These are phyloP conservation scores for Hippocampus guttulatus DNA, from an alignment of 2,113 vertebrate species.

Conservation along the genomic window DNA sequence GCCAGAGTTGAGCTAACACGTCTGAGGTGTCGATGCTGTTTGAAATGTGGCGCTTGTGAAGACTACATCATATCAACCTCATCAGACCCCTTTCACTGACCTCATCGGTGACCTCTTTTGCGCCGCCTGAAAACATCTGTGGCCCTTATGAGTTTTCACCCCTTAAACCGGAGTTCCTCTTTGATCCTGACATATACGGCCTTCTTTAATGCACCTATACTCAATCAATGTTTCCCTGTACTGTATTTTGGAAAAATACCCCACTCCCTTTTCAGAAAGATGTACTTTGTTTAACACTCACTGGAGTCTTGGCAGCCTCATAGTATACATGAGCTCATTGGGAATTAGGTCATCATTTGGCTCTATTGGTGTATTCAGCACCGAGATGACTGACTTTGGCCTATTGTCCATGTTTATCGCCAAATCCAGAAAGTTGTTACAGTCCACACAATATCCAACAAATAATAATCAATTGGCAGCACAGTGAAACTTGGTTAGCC, in stretches of 20 bases:
- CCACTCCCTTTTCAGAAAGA: neutral
- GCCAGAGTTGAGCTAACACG: neutral
- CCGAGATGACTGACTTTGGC: neutral
- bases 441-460: neutral
- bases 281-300: neutral
- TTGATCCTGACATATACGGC: neutral
- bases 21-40: neutral
- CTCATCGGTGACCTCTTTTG: neutral
- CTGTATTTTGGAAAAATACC: neutral
- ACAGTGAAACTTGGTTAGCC: neutral
- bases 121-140: neutral
- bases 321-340: neutral
- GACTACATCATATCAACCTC: neutral
- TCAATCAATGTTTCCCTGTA: neutral
- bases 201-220: neutral
- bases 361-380: neutral
- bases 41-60: neutral
- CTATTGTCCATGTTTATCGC: neutral
- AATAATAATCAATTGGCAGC: neutral
- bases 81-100: neutral
- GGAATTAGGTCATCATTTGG: slow-evolving; percentile 4
- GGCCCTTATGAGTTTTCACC: neutral
- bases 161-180: neutral
- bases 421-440: neutral
- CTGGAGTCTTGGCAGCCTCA: slow-evolving; percentile 2